Evolutionary conservation across 1,140 invertebrate species (phyloP).

Genomic region (Zaprionus taronus): DNA sequence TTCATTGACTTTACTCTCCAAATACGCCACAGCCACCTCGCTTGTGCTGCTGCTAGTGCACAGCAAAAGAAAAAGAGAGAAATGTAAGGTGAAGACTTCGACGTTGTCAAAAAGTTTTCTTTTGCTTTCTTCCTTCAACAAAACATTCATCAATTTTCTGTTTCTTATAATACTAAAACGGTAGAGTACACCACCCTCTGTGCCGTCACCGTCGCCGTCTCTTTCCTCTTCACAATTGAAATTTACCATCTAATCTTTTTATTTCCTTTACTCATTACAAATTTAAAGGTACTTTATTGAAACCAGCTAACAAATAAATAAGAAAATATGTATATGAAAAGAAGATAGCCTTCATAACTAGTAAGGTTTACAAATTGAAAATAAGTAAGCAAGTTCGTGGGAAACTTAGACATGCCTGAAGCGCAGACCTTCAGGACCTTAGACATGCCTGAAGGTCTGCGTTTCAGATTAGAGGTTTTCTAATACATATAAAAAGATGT

Average conservation of each 20-base stretch:
- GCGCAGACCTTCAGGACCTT: no score
- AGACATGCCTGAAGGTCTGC: no score
- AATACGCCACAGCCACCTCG: constrained; percentile 24
- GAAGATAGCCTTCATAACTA: no score
- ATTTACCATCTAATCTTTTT: constrained; percentile 1
- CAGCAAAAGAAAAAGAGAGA: not conserved
- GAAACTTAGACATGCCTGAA: no score
- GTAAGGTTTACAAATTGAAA: no score
- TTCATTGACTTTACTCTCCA: constrained; percentile 59
- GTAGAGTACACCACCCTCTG: not conserved
- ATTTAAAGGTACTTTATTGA: no score
- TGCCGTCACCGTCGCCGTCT: not conserved
- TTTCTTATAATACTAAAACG: not conserved
- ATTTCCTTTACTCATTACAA: not conserved
- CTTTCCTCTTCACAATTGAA: not conserved
- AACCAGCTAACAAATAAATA: no score
- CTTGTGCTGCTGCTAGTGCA: not conserved
- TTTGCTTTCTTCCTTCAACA: constrained; percentile 9
- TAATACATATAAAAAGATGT: no score
- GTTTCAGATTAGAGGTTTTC: no score
- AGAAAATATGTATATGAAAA: no score
- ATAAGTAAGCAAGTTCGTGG: no score
- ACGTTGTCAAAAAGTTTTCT: constrained; percentile 36
- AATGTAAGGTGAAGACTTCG: not conserved
- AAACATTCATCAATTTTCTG: constrained; percentile 35